Evolutionary conservation across 2,888 invertebrate genomes (phyloP).

Genomic region (Pollenia amentaria): DNA sequence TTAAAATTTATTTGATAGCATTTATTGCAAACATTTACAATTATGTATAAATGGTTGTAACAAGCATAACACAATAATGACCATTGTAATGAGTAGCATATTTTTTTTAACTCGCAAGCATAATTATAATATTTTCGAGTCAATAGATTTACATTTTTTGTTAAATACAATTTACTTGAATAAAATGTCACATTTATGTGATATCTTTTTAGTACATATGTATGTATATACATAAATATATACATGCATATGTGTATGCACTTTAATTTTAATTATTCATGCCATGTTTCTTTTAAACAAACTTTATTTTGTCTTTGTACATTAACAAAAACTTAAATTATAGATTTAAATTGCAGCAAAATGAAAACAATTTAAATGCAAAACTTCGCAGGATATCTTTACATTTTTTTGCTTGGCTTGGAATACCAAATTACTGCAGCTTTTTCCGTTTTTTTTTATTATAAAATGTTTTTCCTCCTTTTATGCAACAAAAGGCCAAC

Average conservation of each 20-base stretch:
- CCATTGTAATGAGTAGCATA: no score
- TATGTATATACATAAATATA: neutral
- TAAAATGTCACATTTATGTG: no score
- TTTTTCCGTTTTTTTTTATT: constrained; percentile 2
- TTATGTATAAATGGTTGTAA: no score
- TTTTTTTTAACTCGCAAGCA: no score
- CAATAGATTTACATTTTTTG: no score
- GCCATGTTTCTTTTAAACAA: neutral
- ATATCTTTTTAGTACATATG: no score
- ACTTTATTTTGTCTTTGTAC: constrained; percentile 2
- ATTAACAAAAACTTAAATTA: constrained; percentile 54
- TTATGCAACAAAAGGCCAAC: constrained; percentile 65
- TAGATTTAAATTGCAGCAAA: constrained; percentile 81
- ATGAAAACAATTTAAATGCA: constrained; percentile 82
- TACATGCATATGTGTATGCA: neutral
- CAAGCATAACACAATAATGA: no score
- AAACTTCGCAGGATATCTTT: constrained; percentile 77
- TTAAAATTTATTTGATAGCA: no score
- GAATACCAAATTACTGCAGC: constrained; percentile 81
- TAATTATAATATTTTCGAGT: no score
- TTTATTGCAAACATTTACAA: no score
- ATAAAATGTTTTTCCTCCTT: constrained; percentile 40
- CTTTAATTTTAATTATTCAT: constrained; percentile 22
- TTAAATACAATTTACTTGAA: no score
- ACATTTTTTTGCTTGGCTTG: constrained; percentile 76